These are phyloP conservation scores for Cyanocitta stelleri DNA, from an alignment of 2,113 vertebrate genomes.

Conservation along the genomic window DNA sequence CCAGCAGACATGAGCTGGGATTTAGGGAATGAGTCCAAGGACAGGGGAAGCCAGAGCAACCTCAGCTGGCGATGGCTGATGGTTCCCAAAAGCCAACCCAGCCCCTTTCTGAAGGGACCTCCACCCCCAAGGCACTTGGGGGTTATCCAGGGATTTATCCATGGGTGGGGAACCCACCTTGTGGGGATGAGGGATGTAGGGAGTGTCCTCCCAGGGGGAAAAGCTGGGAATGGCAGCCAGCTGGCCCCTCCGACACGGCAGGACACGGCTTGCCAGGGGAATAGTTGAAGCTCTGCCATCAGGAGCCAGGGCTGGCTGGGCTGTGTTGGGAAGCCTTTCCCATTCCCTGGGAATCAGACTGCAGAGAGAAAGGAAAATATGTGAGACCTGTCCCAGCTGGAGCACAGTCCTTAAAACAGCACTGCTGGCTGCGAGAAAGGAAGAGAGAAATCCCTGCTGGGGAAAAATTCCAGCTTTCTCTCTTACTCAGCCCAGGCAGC, in stretches of 20 bases:
- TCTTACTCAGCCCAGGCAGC: not conserved
- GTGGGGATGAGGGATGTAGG: not conserved
- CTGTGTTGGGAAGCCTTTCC: not conserved
- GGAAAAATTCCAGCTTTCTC: not conserved
- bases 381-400: not conserved
- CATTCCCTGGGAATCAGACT: not conserved
- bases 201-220: not conserved
- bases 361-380: not conserved
- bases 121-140: not conserved
- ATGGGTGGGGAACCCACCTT: not conserved
- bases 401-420: not conserved
- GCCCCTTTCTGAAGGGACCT: not conserved
- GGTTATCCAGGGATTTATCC: not conserved
- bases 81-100: not conserved
- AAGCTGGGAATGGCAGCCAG: not conserved
- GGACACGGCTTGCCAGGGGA: not conserved
- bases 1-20: not conserved
- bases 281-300: not conserved
- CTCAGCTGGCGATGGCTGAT: fast-evolving
- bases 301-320: not conserved
- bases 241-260: not conserved
- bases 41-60: not conserved
- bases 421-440: not conserved
- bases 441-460: not conserved
- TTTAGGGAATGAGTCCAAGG: not conserved